Evolutionary conservation across 2,797 vertebrate genomes (phyloP), one percentile per base, ranked within the genome.

Genomic region (Philypnodon macrostomus): DNA sequence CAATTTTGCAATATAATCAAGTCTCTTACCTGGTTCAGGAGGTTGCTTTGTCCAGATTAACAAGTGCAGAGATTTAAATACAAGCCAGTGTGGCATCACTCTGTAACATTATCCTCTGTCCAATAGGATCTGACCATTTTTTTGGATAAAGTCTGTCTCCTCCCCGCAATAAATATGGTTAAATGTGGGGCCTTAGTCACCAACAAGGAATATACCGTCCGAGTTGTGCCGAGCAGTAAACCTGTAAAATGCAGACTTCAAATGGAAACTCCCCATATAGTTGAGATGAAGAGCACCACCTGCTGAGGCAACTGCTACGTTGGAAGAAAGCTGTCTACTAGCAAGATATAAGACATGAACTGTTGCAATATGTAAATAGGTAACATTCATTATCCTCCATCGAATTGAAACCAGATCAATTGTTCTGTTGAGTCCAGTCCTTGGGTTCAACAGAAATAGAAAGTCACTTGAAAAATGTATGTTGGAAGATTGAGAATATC

Each of bases 231-330:
- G 0, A 63, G 64, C 65, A 64, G 77, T 53, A 56, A 46, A 52
- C 63, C 72, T 56, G 61, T 88, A 83, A 88, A 84, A 66, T 64
- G 44, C 59, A 33, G 55, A 82, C 84, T 85, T 85, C 84, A 85
- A 83, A 85, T 77, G 76, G 77, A 86, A 84, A 81, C 44, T 63
- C 58, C 75, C 73, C 62, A 75, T 86, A 78, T 83, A 79, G 47
- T 74, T 67, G 77, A 64, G 32, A 36, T 56, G 69, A 58, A 67
- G 75, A 68, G 59, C 30, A n/a, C 75, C 77, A 65, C 87, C 82
- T 81, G 85, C 87, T 87, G 87, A 26, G 84, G 67, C 54, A 2
- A 65, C 63, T 70, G 76, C 73, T 65, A 73, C 66, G 32, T 38
- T 23, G 49, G 47, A n/a, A 65, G 72, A 84, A 81, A 61, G 63